Base-by-base conservation (phyloP, 2,113 vertebrate genomes). In the Alosa alosa region DNA sequence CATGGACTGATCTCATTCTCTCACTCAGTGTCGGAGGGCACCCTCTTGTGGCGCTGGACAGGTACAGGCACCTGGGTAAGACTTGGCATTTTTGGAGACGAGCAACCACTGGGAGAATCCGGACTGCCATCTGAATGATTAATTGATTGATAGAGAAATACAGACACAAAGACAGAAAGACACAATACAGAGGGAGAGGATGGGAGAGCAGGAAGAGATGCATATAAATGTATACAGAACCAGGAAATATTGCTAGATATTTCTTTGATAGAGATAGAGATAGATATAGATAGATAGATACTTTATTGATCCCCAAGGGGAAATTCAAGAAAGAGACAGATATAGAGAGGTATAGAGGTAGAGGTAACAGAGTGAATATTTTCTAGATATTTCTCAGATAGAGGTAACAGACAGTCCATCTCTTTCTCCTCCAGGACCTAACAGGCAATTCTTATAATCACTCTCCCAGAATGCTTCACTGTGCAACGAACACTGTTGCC, bases 31-130 rank as follows among this genome's bases (percentile, higher is more conserved):
- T 96, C 96, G 1, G 95, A 97, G 57, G 95, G 91, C 84, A 90
- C 91, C 91, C 96, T 97, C 94, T 95, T 98, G 86, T 96, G 93
- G 86, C 94, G 89, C 1, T 95, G 96, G 3, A 96, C 95, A 85
- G 96, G 95, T 50, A 97, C 93, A 64, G 97, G 96, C 0, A 91
- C 90, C 1, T 95, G 96, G 2, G 96, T 95, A 85, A 96, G 95
- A 46, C 97, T 93, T 57, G 97, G 96, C 0, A 91, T 89, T 68
- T 94, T 95, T 8, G 96, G 91, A 15, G 96, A 94, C 1, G 89
- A 82, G 44, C 92, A 92, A 18, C 94, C 94, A 0, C 94, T 89
- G 5, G 94, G 91, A 89, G 94, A 94, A 50, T 96, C 96, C 0
- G 93, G 92, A 7, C 90, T 6, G 6, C 96, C 95, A 6, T 97